These are phyloP conservation scores for Pristionchus exspectatus DNA, from an alignment of 2,888 invertebrate species.

Conservation along the genomic window DNA sequence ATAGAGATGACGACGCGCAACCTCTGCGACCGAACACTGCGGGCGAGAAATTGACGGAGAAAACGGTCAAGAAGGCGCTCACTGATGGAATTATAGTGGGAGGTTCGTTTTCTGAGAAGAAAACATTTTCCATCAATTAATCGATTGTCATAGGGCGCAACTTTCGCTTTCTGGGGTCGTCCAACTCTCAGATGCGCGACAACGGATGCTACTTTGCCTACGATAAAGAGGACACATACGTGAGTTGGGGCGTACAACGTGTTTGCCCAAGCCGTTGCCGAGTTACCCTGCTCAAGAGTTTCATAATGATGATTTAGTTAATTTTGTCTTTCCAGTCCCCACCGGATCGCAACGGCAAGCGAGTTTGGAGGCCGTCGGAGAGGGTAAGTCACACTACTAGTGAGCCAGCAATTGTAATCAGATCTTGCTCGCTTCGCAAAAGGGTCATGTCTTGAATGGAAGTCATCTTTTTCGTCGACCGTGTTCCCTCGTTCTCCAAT, in stretches of 20 bases:
- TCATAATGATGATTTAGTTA: too few relatives aligned
- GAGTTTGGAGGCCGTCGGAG: background rate
- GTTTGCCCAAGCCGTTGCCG: too few relatives aligned
- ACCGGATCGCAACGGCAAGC: background rate
- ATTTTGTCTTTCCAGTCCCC: background rate
- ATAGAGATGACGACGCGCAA: conserved; percentile 64
- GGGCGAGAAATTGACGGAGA: conserved; percentile 62
- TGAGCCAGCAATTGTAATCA: too few relatives aligned
- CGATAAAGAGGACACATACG: conserved; percentile 9
- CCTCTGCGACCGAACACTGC: conserved; percentile 67
- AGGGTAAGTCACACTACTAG: background rate
- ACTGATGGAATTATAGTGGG: conserved; percentile 68
- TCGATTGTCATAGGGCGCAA: conserved; percentile 57
- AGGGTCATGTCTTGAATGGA: too few relatives aligned
- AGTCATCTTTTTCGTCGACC: too few relatives aligned
- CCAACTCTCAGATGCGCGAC: conserved; percentile 78
- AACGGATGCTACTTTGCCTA: conserved; percentile 75
- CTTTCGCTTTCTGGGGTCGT: conserved; percentile 76
- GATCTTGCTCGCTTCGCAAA: too few relatives aligned
- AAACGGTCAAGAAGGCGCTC: conserved; percentile 67
- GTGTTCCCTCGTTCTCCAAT: too few relatives aligned
- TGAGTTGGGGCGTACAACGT: background rate
- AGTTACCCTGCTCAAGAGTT: too few relatives aligned
- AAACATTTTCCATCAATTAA: too few relatives aligned
- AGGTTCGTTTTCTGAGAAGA: conserved; percentile 62